Evolutionary conservation across 2,888 invertebrate species (phyloP), one percentile per base, ranked within the genome.

Genomic region (Nematopogon swammerdamellus): DNA sequence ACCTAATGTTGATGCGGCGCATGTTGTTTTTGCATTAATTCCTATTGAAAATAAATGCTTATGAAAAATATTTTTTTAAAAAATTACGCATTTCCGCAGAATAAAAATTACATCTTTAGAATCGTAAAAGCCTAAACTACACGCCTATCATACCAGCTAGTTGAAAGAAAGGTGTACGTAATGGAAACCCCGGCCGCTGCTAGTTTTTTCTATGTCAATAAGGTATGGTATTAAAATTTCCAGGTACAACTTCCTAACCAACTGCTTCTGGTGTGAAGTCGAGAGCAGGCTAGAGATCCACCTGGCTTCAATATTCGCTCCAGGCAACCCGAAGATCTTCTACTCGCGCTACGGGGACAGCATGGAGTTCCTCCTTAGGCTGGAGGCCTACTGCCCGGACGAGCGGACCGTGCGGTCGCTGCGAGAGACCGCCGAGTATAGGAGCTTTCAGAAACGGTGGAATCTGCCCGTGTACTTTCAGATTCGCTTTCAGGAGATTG

Each of bases 381-480:
- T 95, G 56, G 89, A 92, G 62, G 74, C 73, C 20, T 81, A 84
- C 56, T 89, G 88, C 60, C 70, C 76, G 30, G 77, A 72, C 48
- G 69, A 82, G 50, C 84, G 85, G 46, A 82, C 84, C 54, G 75
- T 82, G 0, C 74, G 81, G 53, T 62, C 82, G 19, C 80, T 94
- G 49, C 81, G 85, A 55, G 72, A 81, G 49, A 87, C 91, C 61
- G 68, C 82, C 1, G 87, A 89, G 55, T 94, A 91, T 62, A 85
- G 85, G 60, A 86, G 84, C 54, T 93, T 95, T 63, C 84, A 92
- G 57, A 86, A 86, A 55, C 87, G 92, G 58, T 97, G 96, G 92
- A 97, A 96, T 72, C 80, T 97, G 48, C 92, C 95, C 11, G 95
- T 97, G n/a, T 97, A 97, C 71, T 97, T 94, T 68, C 96, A 97